A percentile compares a stretch with the other conserved stretches of the same genome.
Conservation (phyloP, 2,888 invertebrate genomes). For the Athrips mouffetella region DNA sequence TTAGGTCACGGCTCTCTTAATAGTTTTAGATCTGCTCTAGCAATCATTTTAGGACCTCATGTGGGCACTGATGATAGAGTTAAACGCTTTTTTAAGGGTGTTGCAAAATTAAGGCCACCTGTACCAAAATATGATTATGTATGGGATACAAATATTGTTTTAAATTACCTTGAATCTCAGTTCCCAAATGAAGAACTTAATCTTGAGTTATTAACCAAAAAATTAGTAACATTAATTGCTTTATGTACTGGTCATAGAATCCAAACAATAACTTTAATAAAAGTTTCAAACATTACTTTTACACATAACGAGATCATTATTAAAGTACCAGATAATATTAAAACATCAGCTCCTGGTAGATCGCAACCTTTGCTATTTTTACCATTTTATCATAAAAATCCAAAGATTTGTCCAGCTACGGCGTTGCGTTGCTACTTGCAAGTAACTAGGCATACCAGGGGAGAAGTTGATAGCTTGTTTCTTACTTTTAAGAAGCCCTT, state of each 20-base stretch:
- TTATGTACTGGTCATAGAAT: slow-evolving; percentile 22
- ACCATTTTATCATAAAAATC: slow-evolving; percentile 7
- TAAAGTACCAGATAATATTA: slow-evolving; percentile 19
- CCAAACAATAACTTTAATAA: slow-evolving; percentile 13
- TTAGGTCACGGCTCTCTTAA: neutral
- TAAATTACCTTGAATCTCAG: slow-evolving; percentile 21
- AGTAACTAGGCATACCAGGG: neutral
- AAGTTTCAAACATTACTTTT: neutral
- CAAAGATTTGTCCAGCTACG: neutral
- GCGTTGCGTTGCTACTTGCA: slow-evolving; percentile 6
- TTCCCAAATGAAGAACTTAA: slow-evolving; percentile 21
- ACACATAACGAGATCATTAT: neutral
- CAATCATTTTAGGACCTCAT: neutral
- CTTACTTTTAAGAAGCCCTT: slow-evolving; percentile 9
- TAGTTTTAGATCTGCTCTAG: neutral
- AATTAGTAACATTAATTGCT: slow-evolving; percentile 27
- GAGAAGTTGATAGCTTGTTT: neutral
- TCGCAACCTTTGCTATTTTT: slow-evolving; percentile 14
- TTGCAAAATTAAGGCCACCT: neutral
- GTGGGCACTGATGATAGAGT: neutral
- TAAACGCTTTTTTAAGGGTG: neutral
- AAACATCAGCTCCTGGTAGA: slow-evolving; percentile 19
- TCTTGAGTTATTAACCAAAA: slow-evolving; percentile 28
- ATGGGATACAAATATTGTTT: slow-evolving; percentile 1
- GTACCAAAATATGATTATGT: neutral